These are phyloP conservation scores for Graptemys geographica DNA, from an alignment of 2,797 vertebrate species.

Conservation along the genomic window DNA sequence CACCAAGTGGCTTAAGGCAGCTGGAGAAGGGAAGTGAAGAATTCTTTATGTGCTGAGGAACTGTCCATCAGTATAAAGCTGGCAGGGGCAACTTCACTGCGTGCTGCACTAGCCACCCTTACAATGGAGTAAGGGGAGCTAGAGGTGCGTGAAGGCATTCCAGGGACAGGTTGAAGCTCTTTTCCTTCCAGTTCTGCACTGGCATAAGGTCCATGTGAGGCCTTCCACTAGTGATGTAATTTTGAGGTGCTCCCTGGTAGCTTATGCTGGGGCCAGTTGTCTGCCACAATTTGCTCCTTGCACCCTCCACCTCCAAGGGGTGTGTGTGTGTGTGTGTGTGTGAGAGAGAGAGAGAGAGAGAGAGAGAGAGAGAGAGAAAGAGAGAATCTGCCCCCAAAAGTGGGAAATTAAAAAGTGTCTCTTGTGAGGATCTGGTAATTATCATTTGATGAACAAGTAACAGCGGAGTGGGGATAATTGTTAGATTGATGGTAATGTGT, in stretches of 20 bases:
- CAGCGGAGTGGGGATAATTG: background rate
- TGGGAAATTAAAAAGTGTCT: background rate
- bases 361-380: no score
- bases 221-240: background rate
- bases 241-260: background rate
- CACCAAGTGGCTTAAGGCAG: background rate
- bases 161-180: background rate
- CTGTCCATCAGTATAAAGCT: no score
- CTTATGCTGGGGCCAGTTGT: background rate
- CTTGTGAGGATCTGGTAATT: background rate
- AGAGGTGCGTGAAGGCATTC: background rate
- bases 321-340: no score
- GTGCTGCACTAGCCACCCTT: background rate
- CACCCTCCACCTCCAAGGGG: no score
- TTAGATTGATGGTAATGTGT: background rate
- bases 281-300: no score
- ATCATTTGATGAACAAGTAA: background rate
- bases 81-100: background rate
- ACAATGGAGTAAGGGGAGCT: background rate
- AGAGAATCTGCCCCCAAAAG: background rate
- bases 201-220: background rate
- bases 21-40: accelerated
- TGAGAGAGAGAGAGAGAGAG: no score
- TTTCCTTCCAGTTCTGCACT: background rate
- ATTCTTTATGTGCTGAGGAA: background rate